phyloP scores from a whole-genome alignment of 2,888 invertebrate genomes.

The Machimus atricapillus region DNA sequence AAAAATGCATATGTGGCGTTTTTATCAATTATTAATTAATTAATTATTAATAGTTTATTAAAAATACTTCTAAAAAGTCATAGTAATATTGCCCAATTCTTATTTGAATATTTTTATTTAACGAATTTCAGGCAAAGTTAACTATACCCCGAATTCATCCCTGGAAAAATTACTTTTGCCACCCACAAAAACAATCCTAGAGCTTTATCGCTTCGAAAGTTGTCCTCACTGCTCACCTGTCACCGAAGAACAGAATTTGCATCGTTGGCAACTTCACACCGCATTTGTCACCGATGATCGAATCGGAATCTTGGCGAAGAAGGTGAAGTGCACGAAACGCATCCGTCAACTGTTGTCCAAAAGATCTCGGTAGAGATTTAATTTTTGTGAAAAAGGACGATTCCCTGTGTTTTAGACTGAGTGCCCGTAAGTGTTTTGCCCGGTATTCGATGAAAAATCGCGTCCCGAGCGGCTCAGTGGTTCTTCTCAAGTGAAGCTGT shows the following conservation, averaged over 20 bases:
- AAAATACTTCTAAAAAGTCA: too few relatives aligned
- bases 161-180: not conserved
- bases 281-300: conserved; percentile 47
- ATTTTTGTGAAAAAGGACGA: conserved; percentile 3
- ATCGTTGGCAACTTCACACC: conserved; percentile 43
- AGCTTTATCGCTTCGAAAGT: not conserved
- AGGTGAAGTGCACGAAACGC: conserved; percentile 1
- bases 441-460: not conserved
- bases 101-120: too few relatives aligned
- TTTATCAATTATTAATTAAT: too few relatives aligned
- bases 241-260: conserved; percentile 26
- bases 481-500: conserved; percentile 1
- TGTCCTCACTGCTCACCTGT: not conserved
- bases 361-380: not conserved
- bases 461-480: not conserved
- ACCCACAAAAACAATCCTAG: conserved; percentile 10
- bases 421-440: not conserved
- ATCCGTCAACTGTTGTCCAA: not conserved
- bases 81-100: too few relatives aligned
- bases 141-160: not conserved
- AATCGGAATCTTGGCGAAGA: conserved; percentile 40
- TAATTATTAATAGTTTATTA: too few relatives aligned
- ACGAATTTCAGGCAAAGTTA: too few relatives aligned
- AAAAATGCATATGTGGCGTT: too few relatives aligned
- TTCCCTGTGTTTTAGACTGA: not conserved